phyloP scores from a whole-genome alignment of 2,113 vertebrate species.

The Barnardius zonarius region DNA sequence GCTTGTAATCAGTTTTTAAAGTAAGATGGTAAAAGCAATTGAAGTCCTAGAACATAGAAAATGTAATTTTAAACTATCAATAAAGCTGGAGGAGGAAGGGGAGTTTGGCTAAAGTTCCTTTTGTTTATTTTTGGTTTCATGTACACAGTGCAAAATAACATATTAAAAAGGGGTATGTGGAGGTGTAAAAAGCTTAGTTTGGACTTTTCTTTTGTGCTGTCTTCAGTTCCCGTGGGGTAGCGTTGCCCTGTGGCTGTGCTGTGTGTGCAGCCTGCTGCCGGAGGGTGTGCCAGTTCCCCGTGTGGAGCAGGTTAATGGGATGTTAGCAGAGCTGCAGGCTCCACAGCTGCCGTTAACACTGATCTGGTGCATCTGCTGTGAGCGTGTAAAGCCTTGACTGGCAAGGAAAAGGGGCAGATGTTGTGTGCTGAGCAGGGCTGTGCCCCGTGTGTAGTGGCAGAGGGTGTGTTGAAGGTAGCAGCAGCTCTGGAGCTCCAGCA shows the following conservation, averaged over 20 bases:
- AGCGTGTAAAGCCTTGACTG: not conserved
- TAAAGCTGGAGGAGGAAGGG: slow-evolving; percentile 99
- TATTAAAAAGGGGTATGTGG: slow-evolving; percentile 74
- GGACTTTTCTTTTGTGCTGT: slow-evolving; percentile 62
- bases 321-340: not conserved
- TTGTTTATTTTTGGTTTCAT: slow-evolving; percentile 75
- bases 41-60: slow-evolving; percentile 98
- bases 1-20: slow-evolving; percentile 99
- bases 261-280: too few relatives aligned
- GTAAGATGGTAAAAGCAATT: slow-evolving; percentile 98
- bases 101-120: slow-evolving; percentile 83
- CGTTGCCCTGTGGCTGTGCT: not conserved
- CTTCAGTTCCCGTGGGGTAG: not conserved
- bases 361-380: not conserved
- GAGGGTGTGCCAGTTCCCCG: accelerated
- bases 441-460: too few relatives aligned
- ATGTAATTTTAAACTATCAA: slow-evolving; percentile 99
- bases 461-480: not conserved
- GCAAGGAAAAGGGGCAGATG: not conserved
- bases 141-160: slow-evolving; percentile 71
- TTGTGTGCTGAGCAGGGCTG: not conserved
- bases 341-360: accelerated
- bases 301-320: too few relatives aligned
- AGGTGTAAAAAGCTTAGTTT: slow-evolving; percentile 62
- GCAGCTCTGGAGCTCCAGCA: not conserved